These are phyloP conservation scores for Myxocyprinus asiaticus DNA, from an alignment of 2,113 vertebrate species.

Conservation along the genomic window DNA sequence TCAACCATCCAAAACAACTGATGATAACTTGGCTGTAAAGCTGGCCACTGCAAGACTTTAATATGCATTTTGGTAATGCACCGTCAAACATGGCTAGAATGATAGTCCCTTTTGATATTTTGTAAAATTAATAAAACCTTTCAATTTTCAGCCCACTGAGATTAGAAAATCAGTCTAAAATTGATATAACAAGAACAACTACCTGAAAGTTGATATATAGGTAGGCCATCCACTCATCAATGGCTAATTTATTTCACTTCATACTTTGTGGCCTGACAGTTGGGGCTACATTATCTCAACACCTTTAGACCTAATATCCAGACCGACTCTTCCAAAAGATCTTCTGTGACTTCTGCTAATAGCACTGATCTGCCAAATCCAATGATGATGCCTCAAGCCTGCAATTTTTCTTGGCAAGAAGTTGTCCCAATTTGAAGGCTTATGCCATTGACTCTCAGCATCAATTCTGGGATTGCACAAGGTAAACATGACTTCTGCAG, in stretches of 20 bases:
- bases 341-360: slow-evolving; percentile 18
- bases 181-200: background rate
- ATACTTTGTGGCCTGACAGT: slow-evolving; percentile 23
- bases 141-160: too few relatives aligned
- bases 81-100: too few relatives aligned
- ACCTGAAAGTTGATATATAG: background rate
- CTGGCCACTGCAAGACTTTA: too few relatives aligned
- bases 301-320: slow-evolving; percentile 19
- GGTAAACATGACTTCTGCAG: slow-evolving; percentile 7
- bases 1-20: too few relatives aligned
- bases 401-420: background rate
- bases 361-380: slow-evolving; percentile 26
- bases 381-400: background rate
- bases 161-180: too few relatives aligned
- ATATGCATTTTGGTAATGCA: too few relatives aligned
- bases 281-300: slow-evolving; percentile 8
- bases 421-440: background rate
- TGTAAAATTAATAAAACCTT: too few relatives aligned
- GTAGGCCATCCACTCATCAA: background rate
- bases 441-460: background rate
- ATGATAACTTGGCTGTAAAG: too few relatives aligned
- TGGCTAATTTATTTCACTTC: slow-evolving; percentile 15
- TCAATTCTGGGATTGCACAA: background rate
- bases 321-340: background rate
- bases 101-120: too few relatives aligned